phyloP scores from a whole-genome alignment of 2,888 invertebrate genomes.

The Pterostichus madidus region DNA sequence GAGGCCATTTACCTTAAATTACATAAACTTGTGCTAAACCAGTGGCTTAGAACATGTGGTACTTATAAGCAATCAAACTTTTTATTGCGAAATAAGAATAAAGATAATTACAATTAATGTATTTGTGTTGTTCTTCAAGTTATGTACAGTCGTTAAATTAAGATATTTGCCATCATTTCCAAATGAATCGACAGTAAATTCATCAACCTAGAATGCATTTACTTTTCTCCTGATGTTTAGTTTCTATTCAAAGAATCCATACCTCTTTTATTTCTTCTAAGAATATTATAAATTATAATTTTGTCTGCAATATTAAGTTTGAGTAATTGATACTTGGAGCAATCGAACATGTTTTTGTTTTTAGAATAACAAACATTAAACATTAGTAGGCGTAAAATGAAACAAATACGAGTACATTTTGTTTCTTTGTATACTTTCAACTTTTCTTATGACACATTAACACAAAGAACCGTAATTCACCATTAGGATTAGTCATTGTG shows the following conservation, averaged over 20 bases:
- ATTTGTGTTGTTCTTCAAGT: background rate
- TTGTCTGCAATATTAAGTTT: background rate
- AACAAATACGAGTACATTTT: background rate
- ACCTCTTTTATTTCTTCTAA: background rate
- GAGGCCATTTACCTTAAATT: conserved; percentile 38
- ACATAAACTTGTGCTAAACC: conserved; percentile 41
- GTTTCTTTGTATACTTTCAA: background rate
- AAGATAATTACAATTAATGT: conserved; percentile 15
- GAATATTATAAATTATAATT: background rate
- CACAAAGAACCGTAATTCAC: too few species aligned
- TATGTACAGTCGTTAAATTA: background rate
- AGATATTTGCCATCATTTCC: background rate
- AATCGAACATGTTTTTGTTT: background rate
- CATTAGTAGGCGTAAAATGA: background rate
- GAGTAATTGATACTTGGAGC: background rate
- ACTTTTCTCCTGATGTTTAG: too few species aligned
- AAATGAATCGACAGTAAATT: background rate
- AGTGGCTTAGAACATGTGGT: conserved; percentile 36
- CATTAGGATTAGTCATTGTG: too few species aligned
- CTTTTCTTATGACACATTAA: background rate
- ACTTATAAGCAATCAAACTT: conserved; percentile 30
- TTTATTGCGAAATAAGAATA: conserved; percentile 21
- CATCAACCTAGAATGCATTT: too few species aligned
- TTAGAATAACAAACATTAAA: background rate
- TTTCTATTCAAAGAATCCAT: background rate